These are phyloP conservation scores for Triplophysa yarkandensis DNA, from an alignment of 2,797 vertebrate genomes.

Conservation along the genomic window DNA sequence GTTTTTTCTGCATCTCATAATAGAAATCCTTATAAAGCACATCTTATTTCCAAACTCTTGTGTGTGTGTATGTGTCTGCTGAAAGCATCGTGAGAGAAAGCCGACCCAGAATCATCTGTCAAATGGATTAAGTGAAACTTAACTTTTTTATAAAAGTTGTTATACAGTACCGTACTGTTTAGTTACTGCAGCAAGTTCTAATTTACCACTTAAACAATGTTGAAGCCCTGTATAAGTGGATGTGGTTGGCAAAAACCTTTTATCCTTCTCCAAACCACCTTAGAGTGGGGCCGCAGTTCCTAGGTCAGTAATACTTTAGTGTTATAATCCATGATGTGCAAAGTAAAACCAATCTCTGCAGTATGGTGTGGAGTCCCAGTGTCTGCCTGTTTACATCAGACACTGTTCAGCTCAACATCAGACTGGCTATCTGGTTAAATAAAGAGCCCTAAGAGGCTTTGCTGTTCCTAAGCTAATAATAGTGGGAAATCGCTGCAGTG, in stretches of 20 bases:
- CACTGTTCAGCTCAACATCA: constrained; percentile 71
- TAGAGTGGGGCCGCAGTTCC: not conserved
- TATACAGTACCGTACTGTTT: constrained; percentile 1
- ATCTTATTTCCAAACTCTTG: not conserved
- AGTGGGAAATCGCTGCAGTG: constrained; percentile 63
- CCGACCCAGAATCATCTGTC: constrained; percentile 66
- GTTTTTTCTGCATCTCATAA: not conserved
- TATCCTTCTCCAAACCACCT: not conserved
- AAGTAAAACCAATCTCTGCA: constrained; percentile 13
- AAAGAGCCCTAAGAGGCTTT: constrained; percentile 83
- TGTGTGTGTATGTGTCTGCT: not conserved
- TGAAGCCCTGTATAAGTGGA: not conserved
- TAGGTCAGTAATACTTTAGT: constrained; percentile 18
- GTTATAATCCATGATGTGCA: constrained; percentile 24
- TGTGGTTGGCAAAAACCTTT: constrained; percentile 2
- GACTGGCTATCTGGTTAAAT: constrained; percentile 79
- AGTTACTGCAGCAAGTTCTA: constrained; percentile 12
- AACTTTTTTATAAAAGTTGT: constrained; percentile 3
- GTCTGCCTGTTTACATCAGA: constrained; percentile 60
- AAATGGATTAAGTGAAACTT: constrained; percentile 14
- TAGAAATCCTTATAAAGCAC: not conserved
- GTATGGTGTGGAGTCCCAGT: constrained; percentile 41
- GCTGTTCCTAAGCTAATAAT: constrained; percentile 82
- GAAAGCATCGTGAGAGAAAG: constrained; percentile 64
- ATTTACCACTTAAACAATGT: constrained; percentile 17